Percentiles rank a stretch among this genome's conserved stretches.
Evolutionary conservation across 2,888 invertebrate species (phyloP).

Genomic region (Hirtodrosophila trivittata): DNA sequence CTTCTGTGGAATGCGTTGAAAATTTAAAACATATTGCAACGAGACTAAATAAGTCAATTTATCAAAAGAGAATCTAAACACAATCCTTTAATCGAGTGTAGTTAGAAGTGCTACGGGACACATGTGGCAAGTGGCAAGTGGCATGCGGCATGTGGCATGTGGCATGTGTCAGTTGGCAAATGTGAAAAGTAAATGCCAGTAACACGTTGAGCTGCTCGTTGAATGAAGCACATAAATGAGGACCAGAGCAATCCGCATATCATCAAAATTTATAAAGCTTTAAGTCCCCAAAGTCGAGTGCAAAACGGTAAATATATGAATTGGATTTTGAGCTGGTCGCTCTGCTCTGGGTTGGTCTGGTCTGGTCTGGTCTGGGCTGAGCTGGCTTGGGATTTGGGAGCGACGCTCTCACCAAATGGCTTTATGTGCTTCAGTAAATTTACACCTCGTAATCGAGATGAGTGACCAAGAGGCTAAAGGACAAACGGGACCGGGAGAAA

Average conservation of each 20-base stretch:
- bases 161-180: slow-evolving; percentile 2
- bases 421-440: slow-evolving; percentile 79
- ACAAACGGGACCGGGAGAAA: background rate
- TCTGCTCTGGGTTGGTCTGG: too few relatives aligned
- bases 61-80: too few relatives aligned
- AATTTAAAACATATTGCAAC: too few relatives aligned
- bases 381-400: slow-evolving; percentile 51
- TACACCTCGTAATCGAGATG: slow-evolving; percentile 79
- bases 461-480: slow-evolving; percentile 39
- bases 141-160: background rate
- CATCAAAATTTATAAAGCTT: slow-evolving; percentile 68
- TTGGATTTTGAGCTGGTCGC: slow-evolving; percentile 70
- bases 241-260: slow-evolving; percentile 43
- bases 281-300: slow-evolving; percentile 54
- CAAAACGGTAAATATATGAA: slow-evolving; percentile 75
- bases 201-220: slow-evolving; percentile 26
- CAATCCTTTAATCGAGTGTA: slow-evolving; percentile 7
- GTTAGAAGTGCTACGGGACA: slow-evolving; percentile 7
- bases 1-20: too few relatives aligned
- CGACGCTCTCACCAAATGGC: slow-evolving; percentile 64
- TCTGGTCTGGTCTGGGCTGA: too few relatives aligned
- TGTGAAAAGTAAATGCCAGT: slow-evolving; percentile 12
- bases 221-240: slow-evolving; percentile 25
- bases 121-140: slow-evolving; percentile 2
- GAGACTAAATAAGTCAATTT: too few relatives aligned